A percentile compares a stretch with the other conserved stretches of the same genome.
Conservation (phyloP, 2,113 vertebrate genomes). For the Nasalis larvatus region DNA sequence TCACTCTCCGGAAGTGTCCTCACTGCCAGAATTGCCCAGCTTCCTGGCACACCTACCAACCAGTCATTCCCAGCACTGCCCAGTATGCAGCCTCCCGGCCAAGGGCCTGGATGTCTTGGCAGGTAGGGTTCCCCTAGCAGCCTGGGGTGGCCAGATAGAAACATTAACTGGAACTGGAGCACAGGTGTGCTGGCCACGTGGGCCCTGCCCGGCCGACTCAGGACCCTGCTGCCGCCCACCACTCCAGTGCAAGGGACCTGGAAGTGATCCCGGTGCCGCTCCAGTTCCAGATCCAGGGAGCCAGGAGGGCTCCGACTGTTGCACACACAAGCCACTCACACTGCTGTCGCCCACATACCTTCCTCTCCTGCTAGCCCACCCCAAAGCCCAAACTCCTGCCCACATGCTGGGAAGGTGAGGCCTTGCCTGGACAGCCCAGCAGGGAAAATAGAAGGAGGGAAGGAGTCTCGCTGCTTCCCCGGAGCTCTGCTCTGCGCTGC, state of each 20-base stretch:
- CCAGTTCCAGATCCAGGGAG: background rate
- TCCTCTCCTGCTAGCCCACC: background rate
- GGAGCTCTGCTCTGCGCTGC: background rate
- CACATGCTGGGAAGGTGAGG: background rate
- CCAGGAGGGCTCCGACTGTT: background rate
- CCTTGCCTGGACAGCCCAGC: background rate
- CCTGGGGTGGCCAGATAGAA: background rate
- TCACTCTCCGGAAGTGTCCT: background rate
- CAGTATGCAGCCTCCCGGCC: rapidly evolving
- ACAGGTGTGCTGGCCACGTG: too few species aligned
- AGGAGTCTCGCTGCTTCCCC: background rate
- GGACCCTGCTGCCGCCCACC: too few species aligned
- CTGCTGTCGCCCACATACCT: background rate
- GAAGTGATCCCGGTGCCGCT: too few species aligned
- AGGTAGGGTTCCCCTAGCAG: background rate
- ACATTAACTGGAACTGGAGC: background rate
- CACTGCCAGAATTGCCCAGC: background rate
- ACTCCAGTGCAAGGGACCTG: too few species aligned
- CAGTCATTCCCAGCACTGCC: background rate
- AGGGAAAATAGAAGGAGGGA: background rate
- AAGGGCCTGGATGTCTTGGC: background rate
- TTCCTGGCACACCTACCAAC: background rate
- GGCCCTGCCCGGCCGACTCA: too few species aligned
- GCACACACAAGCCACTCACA: rapidly evolving
- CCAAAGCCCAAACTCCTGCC: background rate